Evolutionary conservation across 2,888 invertebrate species (phyloP).

Genomic region (Drosophila barbarae): DNA sequence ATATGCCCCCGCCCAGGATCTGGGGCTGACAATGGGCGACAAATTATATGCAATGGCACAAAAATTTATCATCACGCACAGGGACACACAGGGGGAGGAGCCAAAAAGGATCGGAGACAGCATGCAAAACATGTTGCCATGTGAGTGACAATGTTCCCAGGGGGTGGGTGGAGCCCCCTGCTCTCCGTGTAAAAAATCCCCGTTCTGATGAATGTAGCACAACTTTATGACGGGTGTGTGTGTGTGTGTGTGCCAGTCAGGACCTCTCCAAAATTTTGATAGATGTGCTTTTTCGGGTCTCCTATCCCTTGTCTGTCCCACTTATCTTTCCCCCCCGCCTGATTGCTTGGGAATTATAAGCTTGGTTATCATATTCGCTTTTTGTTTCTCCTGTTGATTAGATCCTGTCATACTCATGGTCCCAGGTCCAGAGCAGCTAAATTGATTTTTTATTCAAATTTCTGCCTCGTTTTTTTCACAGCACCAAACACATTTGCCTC

Average conservation of each 20-base stretch:
- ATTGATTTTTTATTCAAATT: constrained; percentile 71
- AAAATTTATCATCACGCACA: constrained; percentile 47
- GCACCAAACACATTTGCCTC: constrained; percentile 41
- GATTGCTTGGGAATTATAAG: constrained; percentile 36
- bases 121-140: constrained; percentile 60
- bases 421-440: constrained; percentile 40
- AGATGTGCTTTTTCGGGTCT: constrained; percentile 30
- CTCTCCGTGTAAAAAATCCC: neutral
- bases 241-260: constrained; percentile 23
- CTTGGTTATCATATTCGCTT: constrained; percentile 8
- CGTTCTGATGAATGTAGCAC: constrained; percentile 55
- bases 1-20: constrained; percentile 30
- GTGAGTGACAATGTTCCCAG: constrained; percentile 58
- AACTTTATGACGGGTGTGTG: constrained; percentile 56
- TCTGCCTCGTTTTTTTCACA: constrained; percentile 21
- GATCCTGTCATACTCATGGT: constrained; percentile 24
- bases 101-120: constrained; percentile 30
- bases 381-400: constrained; percentile 35
- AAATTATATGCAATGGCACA: constrained; percentile 62
- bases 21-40: constrained; percentile 59
- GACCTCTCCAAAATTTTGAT: constrained; percentile 35
- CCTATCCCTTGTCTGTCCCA: neutral
- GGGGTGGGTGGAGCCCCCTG: constrained; percentile 2
- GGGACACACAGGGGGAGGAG: neutral
- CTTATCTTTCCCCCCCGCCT: neutral